Evolutionary conservation across 2,113 vertebrate species (phyloP), one percentile per base, ranked within the genome.

Genomic region (Mohoua ochrocephala): DNA sequence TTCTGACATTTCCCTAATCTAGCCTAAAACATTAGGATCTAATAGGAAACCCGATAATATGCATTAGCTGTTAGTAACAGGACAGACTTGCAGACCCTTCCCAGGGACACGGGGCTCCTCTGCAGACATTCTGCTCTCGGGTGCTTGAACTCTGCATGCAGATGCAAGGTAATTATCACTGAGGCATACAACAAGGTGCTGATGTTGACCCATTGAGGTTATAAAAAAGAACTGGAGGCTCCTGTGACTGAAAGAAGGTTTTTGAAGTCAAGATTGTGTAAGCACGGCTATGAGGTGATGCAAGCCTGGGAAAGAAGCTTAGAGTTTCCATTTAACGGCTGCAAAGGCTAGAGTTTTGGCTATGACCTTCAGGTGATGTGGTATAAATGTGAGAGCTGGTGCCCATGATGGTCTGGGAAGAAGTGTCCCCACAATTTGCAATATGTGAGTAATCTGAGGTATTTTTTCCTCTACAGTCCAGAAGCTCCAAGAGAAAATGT

Each of bases 1-100:
- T 94, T 78, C 87, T 93, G 80, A 86, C 75, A 91, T 93, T 93
- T 88, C 76, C 23, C 49, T 88, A 84, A 91, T 84, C 42, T 87
- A 92, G 42, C 52, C 77, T 85, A 79, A 88, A 95, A 95, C 56
- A 85, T 88, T 92, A 74, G 39, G 59, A 63, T 92, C 83, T 69
- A 85, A 54, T 53, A 63, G 60, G 60, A 95, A 93, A 95, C 30
- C 53, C 81, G 65, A 71, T 80, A 71, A 88, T 74, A 81, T 77
- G 37, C 71, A 81, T 81, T 78, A 83, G 21, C 39, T 84, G 27
- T 80, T 70, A 94, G 53, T 28, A 47, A 27, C 19, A 49, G 33
- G 35, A 22, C 21, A 87, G 54, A 45, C 41, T 73, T 82, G 61
- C 67, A 95, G 68, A 83, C 21, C 28, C 37, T 61, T 39, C 53